Evolutionary conservation across 1,140 invertebrate genomes (phyloP).

Genomic region (Drosophila tsacasi): DNA sequence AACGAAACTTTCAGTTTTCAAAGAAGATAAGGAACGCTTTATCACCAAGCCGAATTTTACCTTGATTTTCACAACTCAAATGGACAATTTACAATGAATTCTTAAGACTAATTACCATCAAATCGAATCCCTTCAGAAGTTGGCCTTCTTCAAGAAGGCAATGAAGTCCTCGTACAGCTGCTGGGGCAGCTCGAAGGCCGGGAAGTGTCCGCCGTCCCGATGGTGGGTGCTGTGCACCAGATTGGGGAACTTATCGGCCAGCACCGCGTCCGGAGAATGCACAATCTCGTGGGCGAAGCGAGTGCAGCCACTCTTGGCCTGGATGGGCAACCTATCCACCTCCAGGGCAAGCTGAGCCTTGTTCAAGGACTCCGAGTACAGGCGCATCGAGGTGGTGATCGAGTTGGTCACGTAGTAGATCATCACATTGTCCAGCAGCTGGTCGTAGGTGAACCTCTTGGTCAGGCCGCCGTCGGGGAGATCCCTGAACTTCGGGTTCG

Average conservation of each 20-base stretch:
- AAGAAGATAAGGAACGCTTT: conserved; percentile 23
- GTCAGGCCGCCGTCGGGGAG: conserved; percentile 90
- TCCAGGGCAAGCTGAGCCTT: conserved; percentile 78
- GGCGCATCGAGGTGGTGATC: conserved; percentile 91
- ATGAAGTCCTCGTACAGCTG: conserved; percentile 89
- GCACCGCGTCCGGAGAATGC: conserved; percentile 87
- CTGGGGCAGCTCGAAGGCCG: conserved; percentile 92
- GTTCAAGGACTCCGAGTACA: conserved; percentile 90
- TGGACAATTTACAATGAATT: conserved; percentile 14
- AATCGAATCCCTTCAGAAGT: conserved; percentile 15
- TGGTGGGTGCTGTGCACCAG: conserved; percentile 88
- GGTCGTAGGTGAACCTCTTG: conserved; percentile 88
- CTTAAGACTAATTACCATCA: conserved; percentile 9
- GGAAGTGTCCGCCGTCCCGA: conserved; percentile 93
- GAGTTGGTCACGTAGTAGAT: conserved; percentile 93
- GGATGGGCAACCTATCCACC: conserved; percentile 87
- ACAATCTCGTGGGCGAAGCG: conserved; percentile 88
- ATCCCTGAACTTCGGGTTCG: conserved; percentile 87
- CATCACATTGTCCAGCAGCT: conserved; percentile 95
- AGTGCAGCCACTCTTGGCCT: conserved; percentile 89
- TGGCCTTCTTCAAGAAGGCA: conserved; percentile 64
- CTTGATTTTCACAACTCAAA: conserved; percentile 18
- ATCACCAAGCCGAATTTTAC: conserved; percentile 26
- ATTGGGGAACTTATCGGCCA: conserved; percentile 88
- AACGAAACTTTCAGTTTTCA: conserved; percentile 36